phyloP scores from a whole-genome alignment of 2,888 invertebrate species.

The Deroplatys truncata region DNA sequence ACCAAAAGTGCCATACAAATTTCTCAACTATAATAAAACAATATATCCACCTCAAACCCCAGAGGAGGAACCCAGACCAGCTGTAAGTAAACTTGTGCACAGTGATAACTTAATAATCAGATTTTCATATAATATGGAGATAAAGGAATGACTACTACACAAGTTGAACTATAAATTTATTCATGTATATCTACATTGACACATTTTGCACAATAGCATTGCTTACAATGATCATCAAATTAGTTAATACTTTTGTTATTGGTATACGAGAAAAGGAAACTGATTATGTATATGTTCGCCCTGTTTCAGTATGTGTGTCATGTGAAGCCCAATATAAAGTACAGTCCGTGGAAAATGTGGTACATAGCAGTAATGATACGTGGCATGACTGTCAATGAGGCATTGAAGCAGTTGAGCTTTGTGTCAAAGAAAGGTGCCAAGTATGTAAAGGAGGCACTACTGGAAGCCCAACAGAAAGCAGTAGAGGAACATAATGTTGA shows the following conservation, averaged over 20 bases:
- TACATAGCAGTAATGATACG: constrained; percentile 82
- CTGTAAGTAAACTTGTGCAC: constrained; percentile 58
- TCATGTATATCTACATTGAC: too few relatives aligned
- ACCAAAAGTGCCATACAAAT: not conserved
- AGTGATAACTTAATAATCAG: too few relatives aligned
- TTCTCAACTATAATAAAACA: constrained; percentile 61
- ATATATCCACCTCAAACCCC: constrained; percentile 74
- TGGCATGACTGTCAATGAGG: constrained; percentile 92
- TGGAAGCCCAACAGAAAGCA: constrained; percentile 87
- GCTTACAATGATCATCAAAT: too few relatives aligned
- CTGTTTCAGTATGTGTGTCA: constrained; percentile 81
- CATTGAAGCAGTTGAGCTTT: constrained; percentile 84
- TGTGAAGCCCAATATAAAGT: constrained; percentile 77
- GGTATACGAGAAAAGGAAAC: too few relatives aligned
- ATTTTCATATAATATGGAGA: too few relatives aligned
- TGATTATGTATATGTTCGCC: not conserved
- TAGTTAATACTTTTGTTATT: too few relatives aligned
- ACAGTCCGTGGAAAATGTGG: constrained; percentile 91
- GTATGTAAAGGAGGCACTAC: constrained; percentile 68
- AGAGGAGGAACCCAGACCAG: constrained; percentile 72
- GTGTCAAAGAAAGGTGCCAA: constrained; percentile 72
- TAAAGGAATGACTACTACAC: not conserved
- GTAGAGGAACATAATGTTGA: constrained; percentile 88
- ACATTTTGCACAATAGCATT: too few relatives aligned
- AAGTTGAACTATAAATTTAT: too few relatives aligned